A percentile compares a stretch with the other conserved stretches of the same genome.
Conservation (phyloP, 2,888 invertebrate genomes). For the Steinernema scapterisci region DNA sequence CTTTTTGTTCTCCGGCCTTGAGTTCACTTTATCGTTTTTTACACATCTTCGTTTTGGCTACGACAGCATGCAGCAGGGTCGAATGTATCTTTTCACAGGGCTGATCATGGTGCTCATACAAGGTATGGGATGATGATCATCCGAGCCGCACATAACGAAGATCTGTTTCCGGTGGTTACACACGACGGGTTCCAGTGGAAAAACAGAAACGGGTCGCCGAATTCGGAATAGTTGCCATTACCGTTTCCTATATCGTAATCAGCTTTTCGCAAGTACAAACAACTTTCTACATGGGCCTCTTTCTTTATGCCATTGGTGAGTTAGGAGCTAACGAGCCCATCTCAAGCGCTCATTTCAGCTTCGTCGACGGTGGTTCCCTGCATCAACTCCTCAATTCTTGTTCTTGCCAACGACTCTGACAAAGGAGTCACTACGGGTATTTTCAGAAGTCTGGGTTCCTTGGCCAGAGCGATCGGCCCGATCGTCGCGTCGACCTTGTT, state of each 20-base stretch:
- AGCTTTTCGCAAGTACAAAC: constrained; percentile 75
- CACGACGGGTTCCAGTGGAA: constrained; percentile 79
- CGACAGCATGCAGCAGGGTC: constrained; percentile 89
- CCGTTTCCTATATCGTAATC: constrained; percentile 84
- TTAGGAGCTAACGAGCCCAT: neutral
- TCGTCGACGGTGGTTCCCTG: constrained; percentile 87
- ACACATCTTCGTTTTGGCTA: constrained; percentile 83
- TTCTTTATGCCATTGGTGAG: constrained; percentile 88
- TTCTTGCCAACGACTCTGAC: constrained; percentile 77
- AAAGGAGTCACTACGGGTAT: constrained; percentile 92
- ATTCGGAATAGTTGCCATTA: constrained; percentile 79
- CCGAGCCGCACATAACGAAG: neutral
- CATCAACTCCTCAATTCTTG: constrained; percentile 88
- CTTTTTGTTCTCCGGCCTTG: constrained; percentile 91
- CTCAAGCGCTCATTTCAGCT: constrained; percentile 67
- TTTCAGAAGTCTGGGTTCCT: constrained; percentile 88
- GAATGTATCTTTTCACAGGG: constrained; percentile 94
- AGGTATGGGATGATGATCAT: constrained; percentile 58
- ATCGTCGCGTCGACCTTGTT: constrained; percentile 85
- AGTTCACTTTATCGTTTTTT: constrained; percentile 94
- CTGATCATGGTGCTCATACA: constrained; percentile 87
- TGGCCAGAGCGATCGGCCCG: constrained; percentile 90
- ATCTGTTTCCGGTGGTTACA: constrained; percentile 77
- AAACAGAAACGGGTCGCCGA: constrained; percentile 66
- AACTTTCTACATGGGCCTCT: constrained; percentile 81